phyloP scores from a whole-genome alignment of 2,797 vertebrate genomes.

The Enteromius viviparus region DNA sequence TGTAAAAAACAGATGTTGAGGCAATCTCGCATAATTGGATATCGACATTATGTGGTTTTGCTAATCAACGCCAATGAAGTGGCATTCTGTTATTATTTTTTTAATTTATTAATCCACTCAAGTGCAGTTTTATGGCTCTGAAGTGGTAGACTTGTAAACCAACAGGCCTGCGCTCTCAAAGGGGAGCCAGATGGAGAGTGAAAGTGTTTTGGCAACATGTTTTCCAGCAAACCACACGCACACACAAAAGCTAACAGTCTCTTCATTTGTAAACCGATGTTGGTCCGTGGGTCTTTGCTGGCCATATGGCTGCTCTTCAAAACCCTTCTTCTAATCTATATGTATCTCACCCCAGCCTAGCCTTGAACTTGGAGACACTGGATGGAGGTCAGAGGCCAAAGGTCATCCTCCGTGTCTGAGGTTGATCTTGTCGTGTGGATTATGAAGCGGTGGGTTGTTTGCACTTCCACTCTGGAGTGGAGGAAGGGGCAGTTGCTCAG shows the following conservation, averaged over 20 bases:
- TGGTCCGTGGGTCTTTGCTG: slow-evolving; percentile 39
- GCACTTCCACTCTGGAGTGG: slow-evolving; percentile 35
- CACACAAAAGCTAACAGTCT: slow-evolving; percentile 38
- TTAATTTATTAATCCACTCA: slow-evolving; percentile 66
- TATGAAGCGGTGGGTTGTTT: slow-evolving; percentile 52
- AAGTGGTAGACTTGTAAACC: slow-evolving; percentile 67
- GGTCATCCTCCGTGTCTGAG: slow-evolving; percentile 51
- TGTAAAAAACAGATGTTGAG: slow-evolving; percentile 65
- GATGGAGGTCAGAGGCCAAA: slow-evolving; percentile 57
- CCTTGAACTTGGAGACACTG: slow-evolving; percentile 66
- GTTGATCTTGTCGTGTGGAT: slow-evolving; percentile 52
- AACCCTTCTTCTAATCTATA: slow-evolving; percentile 9
- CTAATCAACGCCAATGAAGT: slow-evolving; percentile 67
- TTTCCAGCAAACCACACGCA: slow-evolving; percentile 42
- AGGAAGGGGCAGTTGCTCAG: slow-evolving; percentile 9
- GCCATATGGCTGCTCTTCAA: slow-evolving; percentile 42
- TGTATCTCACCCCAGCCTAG: slow-evolving; percentile 56
- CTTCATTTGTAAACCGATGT: slow-evolving; percentile 35
- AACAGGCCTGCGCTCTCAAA: slow-evolving; percentile 52
- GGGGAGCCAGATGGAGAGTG: slow-evolving; percentile 55
- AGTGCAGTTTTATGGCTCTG: slow-evolving; percentile 70
- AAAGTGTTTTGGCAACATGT: slow-evolving; percentile 53
- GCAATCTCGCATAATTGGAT: slow-evolving; percentile 66
- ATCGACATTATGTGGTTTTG: slow-evolving; percentile 62
- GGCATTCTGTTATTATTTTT: slow-evolving; percentile 59